Evolutionary conservation across 2,797 vertebrate species (phyloP), one percentile per base, ranked within the genome.

Genomic region (Etheostoma perlongum): DNA sequence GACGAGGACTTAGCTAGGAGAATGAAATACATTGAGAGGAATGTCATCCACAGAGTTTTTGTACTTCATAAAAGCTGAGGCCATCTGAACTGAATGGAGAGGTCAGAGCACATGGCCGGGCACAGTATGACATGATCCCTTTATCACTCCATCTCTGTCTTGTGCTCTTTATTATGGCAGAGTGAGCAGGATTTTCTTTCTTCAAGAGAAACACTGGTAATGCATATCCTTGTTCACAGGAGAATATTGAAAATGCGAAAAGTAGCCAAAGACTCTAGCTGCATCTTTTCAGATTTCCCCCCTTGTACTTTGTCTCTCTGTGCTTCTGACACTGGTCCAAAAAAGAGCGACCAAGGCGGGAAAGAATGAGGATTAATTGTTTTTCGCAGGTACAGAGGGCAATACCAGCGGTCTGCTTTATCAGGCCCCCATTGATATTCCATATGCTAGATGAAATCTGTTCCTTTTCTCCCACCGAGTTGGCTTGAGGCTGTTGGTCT

Each of bases 391-490:
- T 91, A 83, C 82, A 90, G 78, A 89, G 94, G 86, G 89, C 84
- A 90, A 65, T 63, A 70, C 64, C 72, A 82, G 78, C 47, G 30
- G 72, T 66, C 87, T 84, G 86, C 82, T 91, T 90, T 85, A 87
- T 83, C 2, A 19, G 81, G 83, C 78, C 69, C 91, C 91, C 67
- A 64, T 74, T 80, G 89, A 91, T 88, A 79, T 72, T 86, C 93
- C 91, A 90, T 94, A 94, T 95, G 94, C 78, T 83, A 67, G 57
- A n/a, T 61, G 71, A 93, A 94, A 93, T 89, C 89, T 94, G 90
- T 75, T 91, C 67, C 68, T 78, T 75, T 86, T 79, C 67, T 85
- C 65, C 57, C 2, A 42, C 71, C 53, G 49, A 83, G 72, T 76
- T 83, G 79, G 72, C 81, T 60, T 25, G 52, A 72, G 62, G 63